phyloP scores from a whole-genome alignment of 2,797 vertebrate species.

The Anabacerthia variegaticeps region DNA sequence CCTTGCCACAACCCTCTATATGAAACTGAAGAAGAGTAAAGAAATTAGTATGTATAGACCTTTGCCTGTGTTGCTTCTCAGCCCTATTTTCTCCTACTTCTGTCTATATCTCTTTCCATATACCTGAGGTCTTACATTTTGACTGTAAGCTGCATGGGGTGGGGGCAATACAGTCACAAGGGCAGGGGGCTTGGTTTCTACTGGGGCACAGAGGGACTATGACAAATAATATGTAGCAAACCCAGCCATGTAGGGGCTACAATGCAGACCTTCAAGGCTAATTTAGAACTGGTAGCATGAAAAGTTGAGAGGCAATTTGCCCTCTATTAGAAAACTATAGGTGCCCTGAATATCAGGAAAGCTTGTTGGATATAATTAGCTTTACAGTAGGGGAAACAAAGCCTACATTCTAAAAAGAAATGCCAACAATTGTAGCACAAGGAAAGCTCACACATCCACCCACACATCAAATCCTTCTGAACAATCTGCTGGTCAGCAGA shows the following conservation, averaged over 20 bases:
- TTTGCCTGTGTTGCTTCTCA: background rate
- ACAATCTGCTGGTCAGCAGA: background rate
- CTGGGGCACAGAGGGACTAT: background rate
- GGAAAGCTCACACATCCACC: background rate
- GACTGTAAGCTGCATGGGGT: background rate
- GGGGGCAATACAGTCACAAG: background rate
- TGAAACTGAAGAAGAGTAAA: background rate
- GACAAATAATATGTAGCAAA: background rate
- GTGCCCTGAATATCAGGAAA: background rate
- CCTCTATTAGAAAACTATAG: background rate
- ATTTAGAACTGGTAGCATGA: background rate
- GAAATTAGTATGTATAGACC: background rate
- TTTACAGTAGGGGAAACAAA: background rate
- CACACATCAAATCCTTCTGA: background rate
- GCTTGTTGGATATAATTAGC: background rate
- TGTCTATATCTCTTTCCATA: background rate
- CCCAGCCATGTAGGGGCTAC: background rate
- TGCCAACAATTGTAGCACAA: background rate
- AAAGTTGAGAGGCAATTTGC: background rate
- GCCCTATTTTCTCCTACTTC: background rate
- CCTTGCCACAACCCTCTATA: background rate
- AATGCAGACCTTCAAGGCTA: background rate
- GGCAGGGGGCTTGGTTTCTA: background rate
- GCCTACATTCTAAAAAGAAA: background rate
- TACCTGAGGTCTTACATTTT: background rate